Evolutionary conservation across 2,888 invertebrate genomes (phyloP).

Genomic region (Macrosiphum euphorbiae): DNA sequence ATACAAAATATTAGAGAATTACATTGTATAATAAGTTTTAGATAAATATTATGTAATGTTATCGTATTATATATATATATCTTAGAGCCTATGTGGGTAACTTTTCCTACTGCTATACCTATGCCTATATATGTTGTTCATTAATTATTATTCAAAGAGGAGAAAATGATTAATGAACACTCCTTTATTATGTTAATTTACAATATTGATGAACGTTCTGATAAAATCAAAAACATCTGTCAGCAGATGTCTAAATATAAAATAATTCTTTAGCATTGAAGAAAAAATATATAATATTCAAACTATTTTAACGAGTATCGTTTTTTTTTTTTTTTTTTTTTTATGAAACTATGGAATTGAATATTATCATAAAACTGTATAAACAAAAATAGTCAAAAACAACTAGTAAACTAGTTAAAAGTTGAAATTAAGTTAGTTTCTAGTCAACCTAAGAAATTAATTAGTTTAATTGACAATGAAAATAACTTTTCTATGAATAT

Average conservation of each 20-base stretch:
- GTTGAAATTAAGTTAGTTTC: too few species aligned
- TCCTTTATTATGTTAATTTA: background rate
- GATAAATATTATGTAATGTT: too few species aligned
- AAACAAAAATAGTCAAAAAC: background rate
- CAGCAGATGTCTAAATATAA: background rate
- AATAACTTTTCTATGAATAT: too few species aligned
- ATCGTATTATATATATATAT: background rate
- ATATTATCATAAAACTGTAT: background rate
- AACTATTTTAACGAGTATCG: background rate
- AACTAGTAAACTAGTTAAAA: too few species aligned
- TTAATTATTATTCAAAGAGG: slow-evolving; percentile 5
- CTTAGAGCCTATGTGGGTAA: background rate
- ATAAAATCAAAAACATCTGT: background rate
- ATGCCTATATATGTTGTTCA: background rate
- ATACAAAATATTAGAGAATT: too few species aligned
- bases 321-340: background rate
- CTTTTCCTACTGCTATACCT: background rate
- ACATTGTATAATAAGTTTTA: too few species aligned
- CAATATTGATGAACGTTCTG: background rate
- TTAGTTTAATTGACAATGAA: too few species aligned
- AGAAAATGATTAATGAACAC: slow-evolving; percentile 28
- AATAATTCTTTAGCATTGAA: background rate
- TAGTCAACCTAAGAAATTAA: too few species aligned
- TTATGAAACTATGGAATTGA: background rate
- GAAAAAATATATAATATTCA: background rate